These are phyloP conservation scores for Campoplex capitator DNA, from an alignment of 2,888 invertebrate genomes.

Conservation along the genomic window DNA sequence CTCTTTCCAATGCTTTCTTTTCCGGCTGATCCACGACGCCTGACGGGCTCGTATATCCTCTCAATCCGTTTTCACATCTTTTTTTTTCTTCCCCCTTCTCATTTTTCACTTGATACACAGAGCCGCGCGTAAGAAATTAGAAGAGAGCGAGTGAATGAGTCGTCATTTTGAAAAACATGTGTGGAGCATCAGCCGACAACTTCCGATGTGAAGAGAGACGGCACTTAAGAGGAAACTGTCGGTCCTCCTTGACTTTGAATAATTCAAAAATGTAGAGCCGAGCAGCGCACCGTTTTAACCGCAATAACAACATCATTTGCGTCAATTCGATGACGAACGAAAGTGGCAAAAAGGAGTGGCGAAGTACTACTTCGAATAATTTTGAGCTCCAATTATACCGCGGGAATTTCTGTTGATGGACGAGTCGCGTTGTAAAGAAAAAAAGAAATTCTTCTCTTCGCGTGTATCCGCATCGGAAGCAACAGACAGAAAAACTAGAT, in stretches of 20 bases:
- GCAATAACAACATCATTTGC: background rate
- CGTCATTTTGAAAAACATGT: constrained; percentile 78
- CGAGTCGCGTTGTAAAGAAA: background rate
- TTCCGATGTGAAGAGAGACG: constrained; percentile 70
- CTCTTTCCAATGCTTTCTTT: constrained; percentile 45
- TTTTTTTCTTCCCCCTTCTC: constrained; percentile 12
- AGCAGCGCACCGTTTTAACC: background rate
- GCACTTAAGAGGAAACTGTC: constrained; percentile 68
- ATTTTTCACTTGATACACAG: constrained; percentile 25
- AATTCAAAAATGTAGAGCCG: background rate
- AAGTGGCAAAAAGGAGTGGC: background rate
- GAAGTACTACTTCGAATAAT: background rate
- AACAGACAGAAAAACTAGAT: constrained; percentile 24
- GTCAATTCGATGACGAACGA: background rate
- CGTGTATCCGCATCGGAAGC: background rate
- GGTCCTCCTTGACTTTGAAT: background rate
- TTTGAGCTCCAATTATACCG: background rate
- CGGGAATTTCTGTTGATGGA: background rate
- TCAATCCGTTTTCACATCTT: constrained; percentile 41
- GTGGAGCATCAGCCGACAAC: constrained; percentile 68
- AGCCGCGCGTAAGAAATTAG: constrained; percentile 4
- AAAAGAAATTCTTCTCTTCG: background rate
- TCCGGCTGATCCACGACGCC: constrained; percentile 47
- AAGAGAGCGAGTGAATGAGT: constrained; percentile 57
- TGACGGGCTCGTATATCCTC: constrained; percentile 21